Base-by-base conservation (phyloP, 2,113 vertebrate genomes). In the Cephalopterus ornatus region DNA sequence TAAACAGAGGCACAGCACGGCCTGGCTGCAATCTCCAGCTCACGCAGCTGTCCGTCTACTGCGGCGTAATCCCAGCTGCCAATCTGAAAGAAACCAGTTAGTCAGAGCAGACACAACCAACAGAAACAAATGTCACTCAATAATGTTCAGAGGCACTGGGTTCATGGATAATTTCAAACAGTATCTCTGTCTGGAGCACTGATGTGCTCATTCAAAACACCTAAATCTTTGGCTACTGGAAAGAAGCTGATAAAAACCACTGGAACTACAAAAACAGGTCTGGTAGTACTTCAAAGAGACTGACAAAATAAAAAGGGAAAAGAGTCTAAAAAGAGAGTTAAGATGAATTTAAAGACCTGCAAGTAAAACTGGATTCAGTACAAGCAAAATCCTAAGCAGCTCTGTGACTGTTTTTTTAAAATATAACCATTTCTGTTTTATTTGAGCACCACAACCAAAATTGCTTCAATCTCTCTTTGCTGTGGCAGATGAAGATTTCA, bases 101-200 rank as follows among this genome's bases (percentile, higher is more conserved):
- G 97, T 98, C 95, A 97, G 97, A 98, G 98, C 98, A 99, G 98
- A 98, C 98, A 98, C 98, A 98, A 98, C 97, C 97, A 98, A 98
- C 97, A 98, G 98, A 99, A 99, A 99, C 98, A 98, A 98, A 98
- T 95, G 99, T 99, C 99, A 99, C 98, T 99, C 99, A 98, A 97
- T 99, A 98, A 98, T 95, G 97, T 96, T 98, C 97, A 97, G 98
- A 96, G 85, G 97, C 97, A 95, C 96, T 74, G 97, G 95, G 98
- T 95, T 98, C 98, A 98, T 98, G 98, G 98, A 98, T 97, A 98
- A 98, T 98, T 98, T 98, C 98, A 98, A 98, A 98, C 98, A 98
- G 98, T 98, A 98, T 98, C 98, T 98, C 97, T 97, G 97, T 97
- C 97, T 98, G 96, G 92, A 98, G 95, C 93, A 96, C 28, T 98